Percentiles rank a stretch among this genome's conserved stretches.
phyloP scores from a whole-genome alignment of 1,140 invertebrate genomes.

The Euura lappo region DNA sequence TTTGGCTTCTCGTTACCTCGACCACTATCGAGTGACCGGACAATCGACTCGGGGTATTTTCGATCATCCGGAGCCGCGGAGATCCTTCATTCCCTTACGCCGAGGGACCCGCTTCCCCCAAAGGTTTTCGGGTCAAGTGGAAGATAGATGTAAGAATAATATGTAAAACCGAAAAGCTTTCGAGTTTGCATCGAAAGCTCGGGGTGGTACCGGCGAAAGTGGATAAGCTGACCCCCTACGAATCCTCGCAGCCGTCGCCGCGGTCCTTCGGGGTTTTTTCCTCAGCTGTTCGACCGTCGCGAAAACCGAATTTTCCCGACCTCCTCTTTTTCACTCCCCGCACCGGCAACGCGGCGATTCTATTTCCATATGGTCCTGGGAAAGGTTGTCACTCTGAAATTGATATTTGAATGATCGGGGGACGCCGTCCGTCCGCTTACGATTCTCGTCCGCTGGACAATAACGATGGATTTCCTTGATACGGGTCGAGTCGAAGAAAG shows the following conservation, averaged over 20 bases:
- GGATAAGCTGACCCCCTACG: conserved; percentile 44
- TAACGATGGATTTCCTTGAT: conserved; percentile 2
- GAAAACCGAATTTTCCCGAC: conserved; percentile 56
- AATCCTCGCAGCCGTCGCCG: too few species aligned
- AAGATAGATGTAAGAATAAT: conserved; percentile 52
- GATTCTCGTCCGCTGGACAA: background rate
- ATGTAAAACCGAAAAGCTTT: conserved; percentile 53
- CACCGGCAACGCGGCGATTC: background rate
- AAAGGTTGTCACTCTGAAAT: conserved; percentile 47
- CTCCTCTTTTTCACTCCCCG: conserved; percentile 12
- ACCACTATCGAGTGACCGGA: too few species aligned
- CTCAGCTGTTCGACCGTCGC: conserved; percentile 34
- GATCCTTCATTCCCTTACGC: background rate
- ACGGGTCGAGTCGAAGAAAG: background rate
- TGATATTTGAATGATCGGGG: conserved; percentile 43
- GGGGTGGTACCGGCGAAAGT: conserved; percentile 23
- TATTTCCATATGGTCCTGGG: conserved; percentile 16
- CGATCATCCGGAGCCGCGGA: too few species aligned
- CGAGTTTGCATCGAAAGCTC: conserved; percentile 42
- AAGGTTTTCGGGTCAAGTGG: conserved; percentile 18
- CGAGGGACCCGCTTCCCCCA: background rate
- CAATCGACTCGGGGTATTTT: too few species aligned
- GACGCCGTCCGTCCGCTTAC: background rate
- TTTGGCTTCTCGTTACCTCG: too few species aligned
- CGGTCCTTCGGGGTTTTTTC: conserved; percentile 38